A percentile compares a stretch with the other conserved stretches of the same genome.
Evolutionary conservation across 2,888 invertebrate species (phyloP).

Genomic region (Phymatocera aterrima): DNA sequence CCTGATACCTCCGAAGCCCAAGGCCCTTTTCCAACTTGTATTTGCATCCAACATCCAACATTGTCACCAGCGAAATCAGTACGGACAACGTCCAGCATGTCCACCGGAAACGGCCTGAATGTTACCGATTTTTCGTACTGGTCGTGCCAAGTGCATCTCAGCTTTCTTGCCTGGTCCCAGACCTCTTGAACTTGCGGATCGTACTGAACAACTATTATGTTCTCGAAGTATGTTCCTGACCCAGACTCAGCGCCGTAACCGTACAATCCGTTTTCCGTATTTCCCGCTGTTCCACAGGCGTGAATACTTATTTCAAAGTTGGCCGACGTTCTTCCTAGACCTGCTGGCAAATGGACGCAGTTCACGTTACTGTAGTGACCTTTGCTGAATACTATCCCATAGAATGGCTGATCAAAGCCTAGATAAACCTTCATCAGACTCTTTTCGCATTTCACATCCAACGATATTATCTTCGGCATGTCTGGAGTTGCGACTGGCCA

Average conservation of each 20-base stretch:
- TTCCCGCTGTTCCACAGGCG: conserved; percentile 94
- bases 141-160: conserved; percentile 96
- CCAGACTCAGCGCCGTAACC: conserved; percentile 93
- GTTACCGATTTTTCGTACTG: conserved; percentile 97
- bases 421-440: conserved; percentile 95
- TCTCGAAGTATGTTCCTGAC: conserved; percentile 95
- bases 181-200: conserved; percentile 95
- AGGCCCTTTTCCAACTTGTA: conserved; percentile 95
- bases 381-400: conserved; percentile 96
- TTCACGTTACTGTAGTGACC: conserved; percentile 95
- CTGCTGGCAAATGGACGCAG: conserved; percentile 93
- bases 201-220: conserved; percentile 94
- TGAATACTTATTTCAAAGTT: conserved; percentile 95
- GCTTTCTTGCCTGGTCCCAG: conserved; percentile 95
- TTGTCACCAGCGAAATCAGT: conserved; percentile 97
- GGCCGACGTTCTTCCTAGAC: conserved; percentile 89
- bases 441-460: conserved; percentile 96
- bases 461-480: conserved; percentile 94
- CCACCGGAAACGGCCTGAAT: conserved; percentile 95
- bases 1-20: conserved; percentile 98
- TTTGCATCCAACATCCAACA: conserved; percentile 98
- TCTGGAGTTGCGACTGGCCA: conserved; percentile 88
- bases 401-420: conserved; percentile 96
- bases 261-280: conserved; percentile 92
- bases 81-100: conserved; percentile 95